Base-by-base conservation (phyloP, 2,113 vertebrate species). In the Chlorocebus sabaeus region DNA sequence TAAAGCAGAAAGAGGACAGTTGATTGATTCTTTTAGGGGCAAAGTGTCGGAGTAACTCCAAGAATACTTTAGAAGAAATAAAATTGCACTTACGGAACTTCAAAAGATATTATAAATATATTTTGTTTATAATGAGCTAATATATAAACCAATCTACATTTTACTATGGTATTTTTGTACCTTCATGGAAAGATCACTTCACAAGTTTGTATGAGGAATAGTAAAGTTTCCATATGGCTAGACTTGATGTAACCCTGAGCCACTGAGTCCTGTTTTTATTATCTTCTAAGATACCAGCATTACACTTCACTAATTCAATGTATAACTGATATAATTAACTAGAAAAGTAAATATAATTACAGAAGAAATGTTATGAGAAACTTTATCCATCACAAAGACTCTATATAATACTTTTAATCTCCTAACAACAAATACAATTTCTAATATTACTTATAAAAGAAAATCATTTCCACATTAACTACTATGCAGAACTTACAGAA, bases 231-330 rank as follows among this genome's bases (percentile, higher is more conserved):
- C 79, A 9, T 50, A 64, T 72, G 38, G 27, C 22, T 85, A 87
- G 59, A 88, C 38, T 23, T 32, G 14, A 84, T 75, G 18, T 11
- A 68, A 92, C 32, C 23, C 52, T 79, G 18, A 95, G 61, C 30
- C 93, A 93, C 73, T 72, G 23, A 75, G 7, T 27, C 30, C 50
- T 64, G 61, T 45, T 96, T 85, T 84, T 64, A 83, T 59, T 57
- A 64, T 83, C 32, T 57, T 93, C 59, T 85, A 93, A 93, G 48
- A 73, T 20, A 84, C 23, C 64, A 76, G 59, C 18, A 92, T 78
- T 81, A 89, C 61, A 90, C 14, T 92, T 97, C 20, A 67, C 18
- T 92, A 67, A 96, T 70, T 92, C 80, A 86, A 92, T 23, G 92
- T 83, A 86, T 23, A 92, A 59, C 38, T 64, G 30, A 90, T 61